A percentile compares a stretch with the other conserved stretches of the same genome.
phyloP scores from a whole-genome alignment of 2,888 invertebrate species.

The Lochmaea capreae region DNA sequence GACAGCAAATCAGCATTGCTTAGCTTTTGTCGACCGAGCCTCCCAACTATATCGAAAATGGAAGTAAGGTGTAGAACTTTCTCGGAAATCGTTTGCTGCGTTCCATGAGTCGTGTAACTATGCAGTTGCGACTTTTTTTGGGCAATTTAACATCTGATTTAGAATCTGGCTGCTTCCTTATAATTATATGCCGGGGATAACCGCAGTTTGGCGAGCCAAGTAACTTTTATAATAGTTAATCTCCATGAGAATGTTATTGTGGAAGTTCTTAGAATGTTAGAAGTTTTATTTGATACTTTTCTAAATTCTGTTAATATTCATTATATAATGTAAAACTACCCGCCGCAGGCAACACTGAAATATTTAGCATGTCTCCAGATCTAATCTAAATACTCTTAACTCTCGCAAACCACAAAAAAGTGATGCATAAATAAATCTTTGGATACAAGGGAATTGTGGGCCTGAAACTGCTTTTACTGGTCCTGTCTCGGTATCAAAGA shows the following conservation, averaged over 20 bases:
- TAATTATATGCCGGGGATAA: constrained; percentile 32
- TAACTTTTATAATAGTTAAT: constrained; percentile 14
- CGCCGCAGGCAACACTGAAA: too few relatives aligned
- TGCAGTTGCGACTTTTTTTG: constrained; percentile 32
- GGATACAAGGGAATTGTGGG: too few relatives aligned
- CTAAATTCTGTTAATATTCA: too few relatives aligned
- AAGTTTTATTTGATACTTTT: constrained; percentile 33
- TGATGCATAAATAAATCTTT: too few relatives aligned
- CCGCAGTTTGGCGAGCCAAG: constrained; percentile 26
- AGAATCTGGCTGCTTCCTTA: constrained; percentile 30
- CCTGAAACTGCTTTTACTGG: too few relatives aligned
- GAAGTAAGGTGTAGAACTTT: constrained; percentile 32
- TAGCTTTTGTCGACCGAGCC: not conserved
- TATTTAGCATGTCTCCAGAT: too few relatives aligned
- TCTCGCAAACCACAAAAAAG: too few relatives aligned
- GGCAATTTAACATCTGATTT: constrained; percentile 37
- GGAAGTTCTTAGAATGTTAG: constrained; percentile 4
- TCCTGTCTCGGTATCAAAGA: too few relatives aligned
- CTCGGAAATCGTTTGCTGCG: constrained; percentile 24
- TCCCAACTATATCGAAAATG: not conserved
- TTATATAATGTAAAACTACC: too few relatives aligned
- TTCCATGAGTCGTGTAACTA: constrained; percentile 35
- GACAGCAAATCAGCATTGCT: not conserved
- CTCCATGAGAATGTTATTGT: not conserved
- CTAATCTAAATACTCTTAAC: too few relatives aligned